Conservation (phyloP, 2,797 vertebrate species). For the Sebastes matsubarae region DNA sequence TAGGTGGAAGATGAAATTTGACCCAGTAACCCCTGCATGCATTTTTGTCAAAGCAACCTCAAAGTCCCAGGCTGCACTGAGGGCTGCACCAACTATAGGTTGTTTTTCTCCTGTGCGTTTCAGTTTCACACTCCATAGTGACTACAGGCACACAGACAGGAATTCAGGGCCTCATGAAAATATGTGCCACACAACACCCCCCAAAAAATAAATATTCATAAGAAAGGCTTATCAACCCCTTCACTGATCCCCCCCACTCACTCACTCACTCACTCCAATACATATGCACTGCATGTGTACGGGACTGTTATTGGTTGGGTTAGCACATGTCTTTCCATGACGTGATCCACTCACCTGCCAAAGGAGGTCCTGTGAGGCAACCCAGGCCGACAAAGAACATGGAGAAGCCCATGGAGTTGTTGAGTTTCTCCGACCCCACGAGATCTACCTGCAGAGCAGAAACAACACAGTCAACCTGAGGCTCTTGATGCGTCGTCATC, state of each 20-base stretch:
- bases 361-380: conserved; percentile 89
- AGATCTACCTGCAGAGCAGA: conserved; percentile 87
- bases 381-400: conserved; percentile 92
- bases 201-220: conserved; percentile 14
- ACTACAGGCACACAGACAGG: conserved; percentile 6
- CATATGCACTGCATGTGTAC: conserved; percentile 23
- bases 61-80: conserved; percentile 18
- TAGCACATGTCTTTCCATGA: conserved; percentile 39
- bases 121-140: conserved; percentile 24
- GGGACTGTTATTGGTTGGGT: conserved; percentile 31
- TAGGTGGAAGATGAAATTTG: conserved; percentile 36
- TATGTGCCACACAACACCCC: conserved; percentile 16
- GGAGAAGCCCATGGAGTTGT: conserved; percentile 91
- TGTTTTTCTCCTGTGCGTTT: conserved; percentile 50
- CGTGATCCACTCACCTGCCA: conserved; percentile 86
- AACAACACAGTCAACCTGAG: conserved; percentile 5
- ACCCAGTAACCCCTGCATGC: conserved; percentile 36
- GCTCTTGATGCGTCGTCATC: background rate
- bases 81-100: conserved; percentile 34
- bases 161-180: conserved; percentile 47
- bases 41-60: conserved; percentile 30
- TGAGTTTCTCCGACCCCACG: conserved; percentile 84
- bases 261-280: background rate
- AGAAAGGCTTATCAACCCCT: conserved; percentile 10
- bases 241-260: background rate